Conservation (phyloP, 2,797 vertebrate genomes). For the Silurus aristotelis region DNA sequence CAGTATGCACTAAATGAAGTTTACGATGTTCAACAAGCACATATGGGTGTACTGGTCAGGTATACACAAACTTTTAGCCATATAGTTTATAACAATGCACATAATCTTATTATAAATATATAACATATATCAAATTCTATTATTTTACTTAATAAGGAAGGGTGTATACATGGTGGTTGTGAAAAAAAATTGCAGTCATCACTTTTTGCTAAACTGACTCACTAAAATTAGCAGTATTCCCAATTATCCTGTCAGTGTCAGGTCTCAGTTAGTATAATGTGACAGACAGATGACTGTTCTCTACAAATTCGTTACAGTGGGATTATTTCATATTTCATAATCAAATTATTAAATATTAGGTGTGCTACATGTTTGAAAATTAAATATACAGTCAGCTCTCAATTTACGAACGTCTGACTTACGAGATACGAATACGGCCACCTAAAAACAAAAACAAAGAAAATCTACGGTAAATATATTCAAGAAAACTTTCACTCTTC, state of each 20-base stretch:
- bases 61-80: background rate
- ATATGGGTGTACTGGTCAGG: background rate
- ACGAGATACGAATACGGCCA: too few species aligned
- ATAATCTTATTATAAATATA: background rate
- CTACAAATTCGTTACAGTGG: background rate
- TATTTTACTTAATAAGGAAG: background rate
- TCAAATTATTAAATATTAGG: background rate
- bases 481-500: too few species aligned
- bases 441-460: too few species aligned
- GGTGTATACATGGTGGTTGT: background rate
- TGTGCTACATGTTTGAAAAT: background rate
- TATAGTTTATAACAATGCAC: background rate
- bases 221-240: conserved; percentile 2
- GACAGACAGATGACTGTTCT: conserved; percentile 11
- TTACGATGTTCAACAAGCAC: background rate
- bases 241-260: background rate
- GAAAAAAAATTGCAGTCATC: background rate
- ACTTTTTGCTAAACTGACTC: background rate
- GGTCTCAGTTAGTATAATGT: background rate
- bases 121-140: too few species aligned
- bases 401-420: too few species aligned
- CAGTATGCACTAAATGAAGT: background rate
- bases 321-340: background rate
- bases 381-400: too few species aligned
- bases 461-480: too few species aligned